Evolutionary conservation across 1,140 invertebrate genomes (phyloP).

Genomic region (Ptiloglossa arizonensis): DNA sequence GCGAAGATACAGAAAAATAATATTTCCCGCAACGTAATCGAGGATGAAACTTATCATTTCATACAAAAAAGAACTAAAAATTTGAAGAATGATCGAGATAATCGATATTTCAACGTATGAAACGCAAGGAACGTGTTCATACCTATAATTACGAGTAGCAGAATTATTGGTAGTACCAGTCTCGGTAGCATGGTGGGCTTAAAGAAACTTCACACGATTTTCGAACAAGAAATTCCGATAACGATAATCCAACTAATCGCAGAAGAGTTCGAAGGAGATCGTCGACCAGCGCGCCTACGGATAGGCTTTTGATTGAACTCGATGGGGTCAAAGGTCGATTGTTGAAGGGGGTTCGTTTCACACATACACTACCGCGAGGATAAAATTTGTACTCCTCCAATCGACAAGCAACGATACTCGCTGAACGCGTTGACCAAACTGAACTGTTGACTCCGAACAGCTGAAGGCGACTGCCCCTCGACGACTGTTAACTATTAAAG

Average conservation of each 20-base stretch:
- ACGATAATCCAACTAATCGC: conserved; percentile 47
- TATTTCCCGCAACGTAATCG: neutral
- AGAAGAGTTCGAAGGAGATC: conserved; percentile 35
- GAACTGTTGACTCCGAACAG: conserved; percentile 24
- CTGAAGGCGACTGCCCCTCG: conserved; percentile 34
- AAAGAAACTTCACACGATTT: conserved; percentile 24
- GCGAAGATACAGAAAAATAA: neutral
- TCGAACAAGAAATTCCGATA: conserved; percentile 7
- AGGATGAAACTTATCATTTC: neutral
- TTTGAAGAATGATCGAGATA: neutral
- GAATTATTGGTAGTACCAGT: conserved; percentile 31
- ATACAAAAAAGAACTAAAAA: neutral
- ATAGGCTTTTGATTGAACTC: conserved; percentile 42
- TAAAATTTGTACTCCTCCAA: conserved; percentile 14
- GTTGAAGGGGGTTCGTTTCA: conserved; percentile 27
- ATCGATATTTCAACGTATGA: neutral
- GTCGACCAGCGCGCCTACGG: conserved; percentile 43
- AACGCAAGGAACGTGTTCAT: conserved; percentile 30
- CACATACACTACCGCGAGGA: conserved; percentile 37
- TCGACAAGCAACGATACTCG: conserved; percentile 28
- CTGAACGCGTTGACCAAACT: conserved; percentile 37
- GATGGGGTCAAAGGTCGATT: conserved; percentile 49
- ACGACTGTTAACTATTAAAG: conserved; percentile 45
- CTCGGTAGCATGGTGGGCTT: conserved; percentile 54
- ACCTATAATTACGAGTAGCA: conserved; percentile 63